These are phyloP conservation scores for Linnaemya tessellans DNA, from an alignment of 2,888 invertebrate species.

Conservation along the genomic window DNA sequence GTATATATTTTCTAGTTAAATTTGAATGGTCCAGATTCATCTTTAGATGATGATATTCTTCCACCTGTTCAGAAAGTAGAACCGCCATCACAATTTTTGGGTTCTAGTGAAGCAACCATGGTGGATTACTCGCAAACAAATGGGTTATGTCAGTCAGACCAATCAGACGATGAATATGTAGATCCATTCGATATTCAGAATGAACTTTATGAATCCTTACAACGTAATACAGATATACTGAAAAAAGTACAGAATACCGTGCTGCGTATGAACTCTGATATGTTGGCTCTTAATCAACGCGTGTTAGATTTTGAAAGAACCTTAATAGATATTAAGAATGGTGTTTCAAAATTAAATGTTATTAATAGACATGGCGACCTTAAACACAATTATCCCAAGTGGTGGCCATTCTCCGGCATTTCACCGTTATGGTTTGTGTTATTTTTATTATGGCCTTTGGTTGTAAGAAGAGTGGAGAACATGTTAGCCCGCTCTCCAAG, in stretches of 20 bases:
- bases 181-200: constrained; percentile 89
- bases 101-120: constrained; percentile 23
- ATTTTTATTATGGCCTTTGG: constrained; percentile 82
- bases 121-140: constrained; percentile 70
- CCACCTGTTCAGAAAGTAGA: constrained; percentile 61
- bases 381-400: constrained; percentile 81
- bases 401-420: constrained; percentile 87
- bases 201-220: constrained; percentile 78
- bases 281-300: constrained; percentile 79
- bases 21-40: constrained; percentile 67
- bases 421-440: constrained; percentile 82
- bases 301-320: constrained; percentile 79
- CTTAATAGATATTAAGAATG: constrained; percentile 77
- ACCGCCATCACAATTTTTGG: constrained; percentile 22
- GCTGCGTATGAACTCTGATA: constrained; percentile 81
- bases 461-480: constrained; percentile 76
- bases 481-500: constrained; percentile 34
- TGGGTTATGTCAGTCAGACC: constrained; percentile 78
- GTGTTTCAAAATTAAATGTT: constrained; percentile 20
- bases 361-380: neutral
- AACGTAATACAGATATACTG: constrained; percentile 78
- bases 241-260: constrained; percentile 80
- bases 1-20: constrained; percentile 47
- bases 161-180: constrained; percentile 88
- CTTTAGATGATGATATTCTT: constrained; percentile 55